Evolutionary conservation across 2,113 vertebrate species (phyloP).

Genomic region (Pomatorhinus ruficollis): DNA sequence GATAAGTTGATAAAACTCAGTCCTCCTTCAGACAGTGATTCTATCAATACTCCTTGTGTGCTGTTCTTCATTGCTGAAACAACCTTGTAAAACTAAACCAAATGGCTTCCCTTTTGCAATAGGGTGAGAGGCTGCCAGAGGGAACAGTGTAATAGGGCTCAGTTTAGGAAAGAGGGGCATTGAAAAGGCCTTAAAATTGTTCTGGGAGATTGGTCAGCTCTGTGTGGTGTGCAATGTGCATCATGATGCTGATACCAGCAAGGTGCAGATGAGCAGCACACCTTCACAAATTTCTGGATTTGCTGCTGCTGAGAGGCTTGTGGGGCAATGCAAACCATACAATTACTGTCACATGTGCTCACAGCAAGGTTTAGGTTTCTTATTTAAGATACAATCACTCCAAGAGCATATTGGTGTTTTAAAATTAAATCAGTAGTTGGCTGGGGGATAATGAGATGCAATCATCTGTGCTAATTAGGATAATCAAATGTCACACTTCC

Average conservation of each 20-base stretch:
- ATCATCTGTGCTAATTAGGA: slow-evolving; percentile 10
- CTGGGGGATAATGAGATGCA: background rate
- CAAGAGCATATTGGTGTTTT: background rate
- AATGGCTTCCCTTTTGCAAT: background rate
- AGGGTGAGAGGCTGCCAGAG: background rate
- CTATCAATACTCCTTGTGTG: background rate
- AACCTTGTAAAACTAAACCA: background rate
- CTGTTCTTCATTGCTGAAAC: background rate
- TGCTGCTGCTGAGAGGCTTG: background rate
- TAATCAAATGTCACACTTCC: slow-evolving; percentile 5
- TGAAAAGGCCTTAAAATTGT: background rate
- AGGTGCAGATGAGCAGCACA: background rate
- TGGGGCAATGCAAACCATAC: background rate
- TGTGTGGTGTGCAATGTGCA: background rate
- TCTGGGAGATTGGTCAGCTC: background rate
- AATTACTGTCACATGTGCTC: background rate
- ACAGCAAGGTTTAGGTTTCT: background rate
- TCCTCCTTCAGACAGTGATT: rapidly evolving
- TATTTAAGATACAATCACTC: background rate
- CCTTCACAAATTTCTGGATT: rapidly evolving
- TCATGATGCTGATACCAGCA: background rate
- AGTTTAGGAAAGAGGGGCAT: background rate
- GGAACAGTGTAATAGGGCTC: background rate
- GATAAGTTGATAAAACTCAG: background rate
- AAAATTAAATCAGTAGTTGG: background rate